Evolutionary conservation across 1,140 invertebrate genomes (phyloP), one percentile per base, ranked within the genome.

Genomic region (Cryptotermes secundus): DNA sequence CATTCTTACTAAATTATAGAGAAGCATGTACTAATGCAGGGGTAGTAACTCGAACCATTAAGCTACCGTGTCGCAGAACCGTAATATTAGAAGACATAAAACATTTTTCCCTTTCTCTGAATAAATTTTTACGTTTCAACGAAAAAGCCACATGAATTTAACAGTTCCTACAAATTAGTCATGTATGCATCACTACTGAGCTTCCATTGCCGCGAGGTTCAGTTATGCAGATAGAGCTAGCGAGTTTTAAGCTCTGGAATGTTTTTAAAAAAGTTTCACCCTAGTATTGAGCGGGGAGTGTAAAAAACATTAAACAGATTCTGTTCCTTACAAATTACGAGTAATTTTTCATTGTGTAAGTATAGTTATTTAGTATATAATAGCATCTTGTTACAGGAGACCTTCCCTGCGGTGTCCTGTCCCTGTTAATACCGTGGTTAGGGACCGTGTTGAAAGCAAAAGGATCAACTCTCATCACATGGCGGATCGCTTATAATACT

Each of bases 331-430:
- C 26, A 72, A 72, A 72, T 72, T 72, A 72, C 59, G 31, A 1
- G 26, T 72, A 72, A 72, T 72, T 72, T 72, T n/a, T 72, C 59
- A 72, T 72, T 72, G 2, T 6, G 59, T 72, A 72, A 72, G 31
- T n/a, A 72, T 72, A 14, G 59, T 72, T 72, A 72, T 72, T 72
- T 72, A 31, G 26, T 72, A 72, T n/a, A 72, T 72, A n/a, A 31
- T 72, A 72, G 31, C 59, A 72, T n/a, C 59, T 72, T 72, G 59
- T 72, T 72, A 72, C 26, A 2, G 26, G 24, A 26, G 24, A 4
- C 19, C 19, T 3, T 59, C 53, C 19, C 3, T 26, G 4, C 26
- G 31, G 14, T 12, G 59, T 31, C 59, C n/a, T n/a, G 59, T n/a
- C 6, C 19, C n/a, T 14, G 59, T 31, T n/a, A 72, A 72, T 72